Evolutionary conservation across 2,888 invertebrate species (phyloP), one percentile per base, ranked within the genome.

Genomic region (Scaptomyza flava): DNA sequence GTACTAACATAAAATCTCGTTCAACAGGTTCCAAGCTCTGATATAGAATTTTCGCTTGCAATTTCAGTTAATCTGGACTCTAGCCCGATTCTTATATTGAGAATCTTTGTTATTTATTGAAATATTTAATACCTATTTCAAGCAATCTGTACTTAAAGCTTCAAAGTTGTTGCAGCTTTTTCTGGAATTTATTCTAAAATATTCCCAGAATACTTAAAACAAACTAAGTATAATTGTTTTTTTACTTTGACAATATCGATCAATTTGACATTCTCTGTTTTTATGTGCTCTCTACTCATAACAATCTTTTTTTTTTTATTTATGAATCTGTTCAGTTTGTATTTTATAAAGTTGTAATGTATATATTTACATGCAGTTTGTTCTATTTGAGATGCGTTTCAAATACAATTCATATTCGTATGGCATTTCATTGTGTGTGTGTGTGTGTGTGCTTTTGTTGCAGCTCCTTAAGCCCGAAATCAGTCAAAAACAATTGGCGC

Each of bases 211-310:
- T 17, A 1, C 17, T 17, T 17, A 17, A 17, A 17, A 17, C 6
- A 1, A 53, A 43, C 51, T 9, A 23, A 0, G 4, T 23, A 27
- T 52, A 52, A 74, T 33, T 27, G 31, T 8, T 8, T 27, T 27
- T 52, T 8, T 47, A 31, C 11, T 20, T 36, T 9, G 36, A 64
- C 17, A 53, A 56, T 62, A 50, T 62, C 42, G 20, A 42, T 58
- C 20, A 46, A 46, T 67, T 54, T 62, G 63, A 67, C 61, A 62
- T 76, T 59, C 67, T 76, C 47, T 23, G 62, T 45, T 67, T 74
- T 76, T 74, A 72, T 76, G 76, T 73, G 76, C 76, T 62, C 72
- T 71, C 76, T 73, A 76, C 61, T 62, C 67, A 31, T 76, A 70
- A 73, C 76, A 75, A 41, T 17, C 17, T 41, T 41, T 41, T 41